Percentiles rank a stretch among this genome's conserved stretches.
phyloP scores from a whole-genome alignment of 2,888 invertebrate species.

The Andrena flavipes region DNA sequence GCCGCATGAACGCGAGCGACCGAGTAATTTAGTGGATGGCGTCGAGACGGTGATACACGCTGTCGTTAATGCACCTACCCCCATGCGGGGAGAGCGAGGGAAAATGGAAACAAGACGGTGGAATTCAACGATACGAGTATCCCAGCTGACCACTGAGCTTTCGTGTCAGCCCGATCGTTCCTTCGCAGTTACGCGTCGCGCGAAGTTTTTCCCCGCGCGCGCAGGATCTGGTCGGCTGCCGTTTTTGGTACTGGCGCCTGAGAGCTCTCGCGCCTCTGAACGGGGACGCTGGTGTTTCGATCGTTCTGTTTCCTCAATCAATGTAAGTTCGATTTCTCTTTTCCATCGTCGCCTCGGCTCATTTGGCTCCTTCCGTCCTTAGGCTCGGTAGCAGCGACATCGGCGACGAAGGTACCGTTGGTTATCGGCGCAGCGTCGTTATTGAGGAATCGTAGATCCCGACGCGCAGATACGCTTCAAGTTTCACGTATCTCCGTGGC shows the following conservation, averaged over 20 bases:
- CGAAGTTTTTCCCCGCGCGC: neutral
- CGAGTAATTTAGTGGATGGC: slow-evolving; percentile 1
- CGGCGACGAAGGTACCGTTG: neutral
- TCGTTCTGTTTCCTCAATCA: neutral
- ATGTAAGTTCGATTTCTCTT: neutral
- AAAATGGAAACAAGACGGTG: slow-evolving; percentile 10
- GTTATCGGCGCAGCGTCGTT: slow-evolving; percentile 37
- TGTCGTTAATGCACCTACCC: slow-evolving; percentile 10
- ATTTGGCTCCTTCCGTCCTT: neutral
- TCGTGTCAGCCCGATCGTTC: neutral
- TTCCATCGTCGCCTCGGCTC: neutral
- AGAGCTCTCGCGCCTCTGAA: too few species aligned
- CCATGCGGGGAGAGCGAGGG: neutral
- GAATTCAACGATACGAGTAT: neutral
- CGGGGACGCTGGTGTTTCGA: neutral
- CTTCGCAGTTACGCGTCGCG: neutral
- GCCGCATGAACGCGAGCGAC: neutral
- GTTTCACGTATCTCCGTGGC: slow-evolving; percentile 11
- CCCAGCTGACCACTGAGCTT: neutral
- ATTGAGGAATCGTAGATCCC: slow-evolving; percentile 37
- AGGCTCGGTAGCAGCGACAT: neutral
- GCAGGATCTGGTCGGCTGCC: neutral
- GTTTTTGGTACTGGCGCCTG: neutral
- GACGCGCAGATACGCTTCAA: slow-evolving; percentile 18
- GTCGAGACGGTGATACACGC: neutral